phyloP scores from a whole-genome alignment of 2,797 vertebrate genomes.

The Epinephelus awoara region DNA sequence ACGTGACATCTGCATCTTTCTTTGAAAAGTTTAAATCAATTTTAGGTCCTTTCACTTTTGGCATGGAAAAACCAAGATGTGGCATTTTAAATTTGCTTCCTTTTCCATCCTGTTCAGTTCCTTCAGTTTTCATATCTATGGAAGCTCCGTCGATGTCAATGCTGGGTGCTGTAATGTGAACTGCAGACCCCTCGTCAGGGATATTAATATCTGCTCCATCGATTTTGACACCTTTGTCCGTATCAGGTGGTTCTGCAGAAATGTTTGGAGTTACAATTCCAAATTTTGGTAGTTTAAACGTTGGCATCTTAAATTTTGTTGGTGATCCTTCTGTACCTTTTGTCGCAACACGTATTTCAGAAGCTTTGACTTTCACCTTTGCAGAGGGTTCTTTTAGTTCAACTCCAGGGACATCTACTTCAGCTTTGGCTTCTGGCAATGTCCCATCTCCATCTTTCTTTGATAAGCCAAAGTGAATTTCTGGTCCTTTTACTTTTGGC shows the following conservation, averaged over 20 bases:
- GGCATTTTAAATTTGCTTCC: conserved; percentile 68
- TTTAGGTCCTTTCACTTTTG: conserved; percentile 65
- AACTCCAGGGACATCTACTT: conserved; percentile 33
- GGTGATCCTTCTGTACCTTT: conserved; percentile 43
- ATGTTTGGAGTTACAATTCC: conserved; percentile 44
- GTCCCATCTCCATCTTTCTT: conserved; percentile 66
- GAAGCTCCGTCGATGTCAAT: conserved; percentile 33
- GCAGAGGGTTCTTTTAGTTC: conserved; percentile 41
- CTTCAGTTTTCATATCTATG: conserved; percentile 37
- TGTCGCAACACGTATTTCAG: conserved; percentile 22
- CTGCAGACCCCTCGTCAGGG: neutral
- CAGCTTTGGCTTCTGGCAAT: conserved; percentile 42
- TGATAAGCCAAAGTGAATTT: conserved; percentile 34
- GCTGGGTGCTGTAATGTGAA: conserved; percentile 16
- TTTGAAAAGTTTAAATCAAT: conserved; percentile 47
- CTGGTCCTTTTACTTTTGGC: conserved; percentile 51
- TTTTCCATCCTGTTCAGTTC: conserved; percentile 42
- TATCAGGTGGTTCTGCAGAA: conserved; percentile 44
- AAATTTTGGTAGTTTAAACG: conserved; percentile 82
- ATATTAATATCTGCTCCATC: conserved; percentile 27
- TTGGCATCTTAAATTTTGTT: conserved; percentile 75
- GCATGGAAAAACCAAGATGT: conserved; percentile 61
- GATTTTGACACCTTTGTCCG: conserved; percentile 29
- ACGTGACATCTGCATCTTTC: conserved; percentile 57
- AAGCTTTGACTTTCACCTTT: conserved; percentile 47